These are phyloP conservation scores for Paracanthobrama guichenoti DNA, from an alignment of 2,113 vertebrate species.

Conservation along the genomic window DNA sequence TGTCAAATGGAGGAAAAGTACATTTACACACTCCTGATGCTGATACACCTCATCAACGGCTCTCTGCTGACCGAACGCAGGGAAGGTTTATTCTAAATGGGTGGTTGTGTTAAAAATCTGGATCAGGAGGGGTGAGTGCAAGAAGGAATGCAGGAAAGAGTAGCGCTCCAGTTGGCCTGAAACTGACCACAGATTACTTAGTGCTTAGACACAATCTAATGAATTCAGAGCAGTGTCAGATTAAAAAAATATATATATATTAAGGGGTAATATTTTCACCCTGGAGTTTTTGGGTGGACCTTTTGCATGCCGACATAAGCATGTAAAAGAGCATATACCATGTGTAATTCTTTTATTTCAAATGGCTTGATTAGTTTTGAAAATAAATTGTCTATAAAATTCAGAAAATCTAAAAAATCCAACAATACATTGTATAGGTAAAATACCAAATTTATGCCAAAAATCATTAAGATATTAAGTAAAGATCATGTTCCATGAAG, in stretches of 20 bases:
- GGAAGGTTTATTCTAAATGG: constrained; percentile 38
- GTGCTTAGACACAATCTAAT: constrained; percentile 30
- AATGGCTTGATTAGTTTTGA: background rate
- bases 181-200: constrained; percentile 55
- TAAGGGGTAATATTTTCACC: background rate
- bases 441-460: no score
- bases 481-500: no score
- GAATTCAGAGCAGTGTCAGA: background rate
- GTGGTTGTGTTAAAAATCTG: constrained; percentile 26
- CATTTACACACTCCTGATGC: constrained; percentile 32
- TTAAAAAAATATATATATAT: no score
- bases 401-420: background rate
- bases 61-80: constrained; percentile 37
- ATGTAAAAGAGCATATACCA: background rate
- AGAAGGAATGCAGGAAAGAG: constrained; percentile 32
- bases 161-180: constrained; percentile 49
- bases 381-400: background rate
- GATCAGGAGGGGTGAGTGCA: constrained; percentile 37
- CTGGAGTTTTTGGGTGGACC: background rate
- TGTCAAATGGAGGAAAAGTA: constrained; percentile 9
- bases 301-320: background rate
- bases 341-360: background rate
- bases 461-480: no score
- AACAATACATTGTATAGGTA: no score
- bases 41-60: constrained; percentile 43